phyloP scores from a whole-genome alignment of 2,888 invertebrate genomes.

The Conistra vaccinii region DNA sequence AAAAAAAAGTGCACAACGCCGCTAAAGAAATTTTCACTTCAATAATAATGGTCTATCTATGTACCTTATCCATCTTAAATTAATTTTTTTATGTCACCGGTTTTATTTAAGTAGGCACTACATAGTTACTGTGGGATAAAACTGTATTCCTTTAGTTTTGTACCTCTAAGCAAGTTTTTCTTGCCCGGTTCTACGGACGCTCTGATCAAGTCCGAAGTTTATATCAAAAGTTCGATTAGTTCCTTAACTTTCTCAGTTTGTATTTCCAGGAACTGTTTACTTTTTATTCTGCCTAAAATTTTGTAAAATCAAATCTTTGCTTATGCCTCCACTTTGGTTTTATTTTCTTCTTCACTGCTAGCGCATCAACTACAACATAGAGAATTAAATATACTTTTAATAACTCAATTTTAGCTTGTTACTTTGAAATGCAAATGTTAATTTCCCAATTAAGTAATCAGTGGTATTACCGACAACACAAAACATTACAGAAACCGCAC shows the following conservation, averaged over 20 bases:
- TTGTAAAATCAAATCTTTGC: background rate
- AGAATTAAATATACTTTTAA: background rate
- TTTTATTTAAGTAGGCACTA: background rate
- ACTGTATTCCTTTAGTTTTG: background rate
- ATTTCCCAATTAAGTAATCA: background rate
- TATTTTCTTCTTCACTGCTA: background rate
- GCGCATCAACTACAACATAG: background rate
- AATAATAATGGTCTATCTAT: background rate
- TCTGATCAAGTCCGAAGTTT: conserved; percentile 20
- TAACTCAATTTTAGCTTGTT: background rate
- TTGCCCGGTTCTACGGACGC: background rate
- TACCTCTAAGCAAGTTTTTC: background rate
- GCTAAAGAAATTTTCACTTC: no score
- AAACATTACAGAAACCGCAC: background rate
- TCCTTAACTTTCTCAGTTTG: conserved; percentile 13
- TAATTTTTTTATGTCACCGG: background rate
- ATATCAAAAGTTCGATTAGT: conserved; percentile 44
- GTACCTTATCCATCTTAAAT: background rate
- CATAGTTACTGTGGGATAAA: background rate
- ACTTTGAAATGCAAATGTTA: background rate
- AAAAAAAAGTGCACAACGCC: no score
- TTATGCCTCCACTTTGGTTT: background rate
- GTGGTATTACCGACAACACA: background rate
- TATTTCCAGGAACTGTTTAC: conserved; percentile 23
- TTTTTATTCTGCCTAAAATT: background rate